A percentile compares a stretch with the other conserved stretches of the same genome.
phyloP scores from a whole-genome alignment of 1,140 invertebrate species.

The Metopolophium dirhodum region DNA sequence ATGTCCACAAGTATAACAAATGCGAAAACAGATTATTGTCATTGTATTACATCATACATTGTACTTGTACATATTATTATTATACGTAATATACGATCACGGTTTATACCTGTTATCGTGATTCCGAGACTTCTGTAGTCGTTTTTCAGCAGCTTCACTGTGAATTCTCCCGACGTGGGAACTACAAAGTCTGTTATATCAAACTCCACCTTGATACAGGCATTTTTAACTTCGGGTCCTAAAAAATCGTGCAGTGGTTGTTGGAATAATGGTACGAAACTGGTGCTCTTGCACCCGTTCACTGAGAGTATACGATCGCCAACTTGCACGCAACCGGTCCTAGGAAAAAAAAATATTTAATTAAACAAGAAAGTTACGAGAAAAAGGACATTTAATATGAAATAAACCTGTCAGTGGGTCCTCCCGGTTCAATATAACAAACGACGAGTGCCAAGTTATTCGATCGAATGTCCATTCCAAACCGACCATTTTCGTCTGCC shows the following conservation, averaged over 20 bases:
- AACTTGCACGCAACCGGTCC: conserved; percentile 72
- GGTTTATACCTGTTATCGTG: conserved; percentile 76
- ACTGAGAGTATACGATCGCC: conserved; percentile 84
- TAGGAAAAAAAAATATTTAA: conserved; percentile 26
- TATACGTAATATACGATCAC: neutral
- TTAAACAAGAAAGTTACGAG: neutral
- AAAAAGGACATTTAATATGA: neutral
- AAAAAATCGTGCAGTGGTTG: conserved; percentile 53
- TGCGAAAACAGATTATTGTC: too few relatives aligned
- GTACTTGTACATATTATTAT: neutral
- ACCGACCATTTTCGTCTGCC: conserved; percentile 64
- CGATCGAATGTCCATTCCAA: conserved; percentile 58
- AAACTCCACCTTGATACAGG: conserved; percentile 71
- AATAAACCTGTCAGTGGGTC: conserved; percentile 75
- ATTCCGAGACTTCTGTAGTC: conserved; percentile 79
- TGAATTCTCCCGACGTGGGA: conserved; percentile 83
- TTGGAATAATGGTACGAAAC: conserved; percentile 47
- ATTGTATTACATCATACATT: neutral
- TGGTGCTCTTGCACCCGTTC: conserved; percentile 64
- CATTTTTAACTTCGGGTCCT: conserved; percentile 55
- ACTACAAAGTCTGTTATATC: conserved; percentile 92
- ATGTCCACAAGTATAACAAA: neutral
- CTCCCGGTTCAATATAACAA: conserved; percentile 71
- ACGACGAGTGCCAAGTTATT: conserved; percentile 64
- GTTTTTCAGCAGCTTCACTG: conserved; percentile 84